Evolutionary conservation across 2,888 invertebrate species (phyloP).

Genomic region (Sinopyrophorus schimmeli): DNA sequence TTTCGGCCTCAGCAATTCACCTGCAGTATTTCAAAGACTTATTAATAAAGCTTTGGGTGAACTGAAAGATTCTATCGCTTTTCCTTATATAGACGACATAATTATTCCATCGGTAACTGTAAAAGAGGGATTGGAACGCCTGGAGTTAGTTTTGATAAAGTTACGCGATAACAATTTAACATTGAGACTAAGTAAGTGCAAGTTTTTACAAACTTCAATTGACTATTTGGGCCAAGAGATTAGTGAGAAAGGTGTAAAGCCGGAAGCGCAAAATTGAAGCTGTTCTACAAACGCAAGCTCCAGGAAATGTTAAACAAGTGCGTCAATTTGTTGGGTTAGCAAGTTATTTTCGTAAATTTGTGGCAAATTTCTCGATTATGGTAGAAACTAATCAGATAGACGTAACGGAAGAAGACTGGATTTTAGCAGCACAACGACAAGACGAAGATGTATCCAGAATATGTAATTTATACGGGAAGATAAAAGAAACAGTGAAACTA

Average conservation of each 20-base stretch:
- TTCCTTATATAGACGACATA: constrained; percentile 36
- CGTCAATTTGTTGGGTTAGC: constrained; percentile 36
- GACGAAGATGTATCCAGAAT: constrained; percentile 25
- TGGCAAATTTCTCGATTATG: constrained; percentile 35
- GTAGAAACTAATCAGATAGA: constrained; percentile 18
- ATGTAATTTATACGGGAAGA: constrained; percentile 4
- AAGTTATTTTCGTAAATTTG: constrained; percentile 40
- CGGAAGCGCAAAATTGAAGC: constrained; percentile 25
- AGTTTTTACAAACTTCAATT: constrained; percentile 27
- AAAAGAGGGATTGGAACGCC: constrained; percentile 28
- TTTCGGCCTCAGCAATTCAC: constrained; percentile 42
- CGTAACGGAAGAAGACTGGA: constrained; percentile 31
- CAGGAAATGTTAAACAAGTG: constrained; percentile 3
- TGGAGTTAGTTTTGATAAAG: constrained; percentile 22
- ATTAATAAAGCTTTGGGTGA: constrained; percentile 37
- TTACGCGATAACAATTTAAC: constrained; percentile 24
- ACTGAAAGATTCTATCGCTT: constrained; percentile 12
- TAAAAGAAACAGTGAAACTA: not conserved
- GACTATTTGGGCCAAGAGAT: constrained; percentile 35
- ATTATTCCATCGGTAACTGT: constrained; percentile 32
- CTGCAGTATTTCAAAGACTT: constrained; percentile 40
- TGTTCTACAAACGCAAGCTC: not conserved
- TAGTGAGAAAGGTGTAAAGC: constrained; percentile 19
- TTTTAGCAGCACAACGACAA: constrained; percentile 36
- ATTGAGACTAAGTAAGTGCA: constrained; percentile 31